These are phyloP conservation scores for Enteromius treurensis DNA, from an alignment of 2,797 vertebrate genomes.

Conservation along the genomic window DNA sequence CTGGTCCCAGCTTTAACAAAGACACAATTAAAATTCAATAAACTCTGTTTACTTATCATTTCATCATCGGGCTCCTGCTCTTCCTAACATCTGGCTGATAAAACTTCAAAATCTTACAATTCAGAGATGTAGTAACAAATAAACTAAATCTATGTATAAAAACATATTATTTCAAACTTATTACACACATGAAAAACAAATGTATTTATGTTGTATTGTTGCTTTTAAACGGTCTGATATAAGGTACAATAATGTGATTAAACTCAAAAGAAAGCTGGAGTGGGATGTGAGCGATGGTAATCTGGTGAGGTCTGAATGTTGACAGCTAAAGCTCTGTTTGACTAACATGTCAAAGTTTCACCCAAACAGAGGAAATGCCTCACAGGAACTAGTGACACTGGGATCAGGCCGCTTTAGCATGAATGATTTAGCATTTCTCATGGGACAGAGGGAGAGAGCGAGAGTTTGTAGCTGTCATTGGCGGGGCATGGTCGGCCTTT, in stretches of 20 bases:
- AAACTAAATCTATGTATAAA: background rate
- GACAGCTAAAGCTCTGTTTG: constrained; percentile 72
- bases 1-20: background rate
- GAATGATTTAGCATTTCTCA: constrained; percentile 81
- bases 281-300: constrained; percentile 54
- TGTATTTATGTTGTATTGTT: constrained; percentile 14
- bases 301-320: constrained; percentile 37
- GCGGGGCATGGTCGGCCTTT: constrained; percentile 74
- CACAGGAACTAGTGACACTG: constrained; percentile 79
- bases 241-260: constrained; percentile 30
- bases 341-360: constrained; percentile 82
- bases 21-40: background rate
- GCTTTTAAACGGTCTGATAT: background rate
- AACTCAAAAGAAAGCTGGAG: constrained; percentile 17
- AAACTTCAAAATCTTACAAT: background rate
- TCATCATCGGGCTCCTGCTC: background rate
- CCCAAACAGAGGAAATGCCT: constrained; percentile 73
- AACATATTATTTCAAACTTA: background rate
- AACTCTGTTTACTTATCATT: background rate
- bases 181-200: background rate
- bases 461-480: constrained; percentile 76
- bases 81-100: background rate
- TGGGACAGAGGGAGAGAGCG: constrained; percentile 80
- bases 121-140: background rate
- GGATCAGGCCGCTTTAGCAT: constrained; percentile 76